Evolutionary conservation across 2,797 vertebrate species (phyloP), one percentile per base, ranked within the genome.

Genomic region (Otolemur crassicaudatus): DNA sequence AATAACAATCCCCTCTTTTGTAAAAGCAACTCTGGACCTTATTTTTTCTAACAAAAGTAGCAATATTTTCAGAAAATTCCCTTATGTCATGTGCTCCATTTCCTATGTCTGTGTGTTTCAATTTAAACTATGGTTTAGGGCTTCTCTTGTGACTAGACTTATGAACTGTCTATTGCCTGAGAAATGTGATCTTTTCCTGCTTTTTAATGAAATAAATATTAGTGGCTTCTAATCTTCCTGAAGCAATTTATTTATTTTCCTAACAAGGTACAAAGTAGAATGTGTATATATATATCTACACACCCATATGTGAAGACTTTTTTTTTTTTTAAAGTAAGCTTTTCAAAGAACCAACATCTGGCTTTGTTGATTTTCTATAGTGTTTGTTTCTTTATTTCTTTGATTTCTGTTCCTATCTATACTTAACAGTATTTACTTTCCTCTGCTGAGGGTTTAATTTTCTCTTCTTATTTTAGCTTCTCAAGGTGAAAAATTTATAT

Each of bases 61-160:
- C 19, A 60, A 65, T 53, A 69, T 81, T 95, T 96, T 92, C 65
- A 49, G 83, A 87, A 90, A 94, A 79, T 92, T 83, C 20, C 22
- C 63, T 76, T 40, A 67, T 49, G 31, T 53, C 31, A 9, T 46
- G n/a, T 31, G 2, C 17, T 69, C 65, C 65, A 69, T 69, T n/a
- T 69, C 31, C 31, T 92, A 13, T 53, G n/a, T 40, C 10, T 46
- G n/a, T 65, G 10, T 81, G 34, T 86, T 94, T 94, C 63, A 37
- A 12, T 79, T 79, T 91, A 72, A 83, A 76, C 27, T 72, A 13
- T 37, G 37, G 9, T 56, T 87, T 40, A 67, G 40, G 23, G 67
- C 70, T 95, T 93, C 40, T 87, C 72, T 34, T 40, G 37, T 80
- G 60, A 87, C 11, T 56, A 87, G 81, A 40, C 34, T 73, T 23